Conservation (phyloP, 2,888 invertebrate genomes). For the Flexamia atlantica region DNA sequence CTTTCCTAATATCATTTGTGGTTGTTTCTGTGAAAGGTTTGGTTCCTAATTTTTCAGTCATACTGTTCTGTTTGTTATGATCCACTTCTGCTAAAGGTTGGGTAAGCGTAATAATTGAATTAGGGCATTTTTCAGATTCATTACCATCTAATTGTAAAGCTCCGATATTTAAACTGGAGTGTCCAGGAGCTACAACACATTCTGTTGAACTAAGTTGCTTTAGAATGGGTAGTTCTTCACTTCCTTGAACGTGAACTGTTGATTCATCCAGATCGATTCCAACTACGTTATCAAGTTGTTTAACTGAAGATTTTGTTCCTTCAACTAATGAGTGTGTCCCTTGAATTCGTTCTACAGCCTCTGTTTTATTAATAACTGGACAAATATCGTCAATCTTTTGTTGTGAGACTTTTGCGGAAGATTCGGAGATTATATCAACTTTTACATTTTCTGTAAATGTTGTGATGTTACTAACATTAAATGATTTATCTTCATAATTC, state of each 20-base stretch:
- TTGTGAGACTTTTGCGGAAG: neutral
- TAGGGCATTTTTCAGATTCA: neutral
- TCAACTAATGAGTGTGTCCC: neutral
- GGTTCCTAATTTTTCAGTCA: neutral
- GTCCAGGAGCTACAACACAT: neutral
- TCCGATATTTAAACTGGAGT: neutral
- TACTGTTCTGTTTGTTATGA: neutral
- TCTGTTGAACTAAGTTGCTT: neutral
- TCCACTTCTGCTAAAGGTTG: neutral
- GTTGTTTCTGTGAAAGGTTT: neutral
- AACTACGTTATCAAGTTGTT: neutral
- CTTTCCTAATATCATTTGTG: neutral
- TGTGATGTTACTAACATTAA: neutral
- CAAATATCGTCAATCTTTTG: neutral
- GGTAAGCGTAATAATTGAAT: neutral
- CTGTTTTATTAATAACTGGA: neutral
- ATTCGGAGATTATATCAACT: neutral
- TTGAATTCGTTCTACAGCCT: neutral
- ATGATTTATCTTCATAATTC: neutral
- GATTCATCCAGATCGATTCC: neutral
- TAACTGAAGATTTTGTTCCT: neutral
- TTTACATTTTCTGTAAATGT: neutral
- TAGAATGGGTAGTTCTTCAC: neutral
- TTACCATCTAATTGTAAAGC: neutral
- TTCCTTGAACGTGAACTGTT: neutral